phyloP scores from a whole-genome alignment of 2,113 vertebrate species.

The Ardeotis arabs region DNA sequence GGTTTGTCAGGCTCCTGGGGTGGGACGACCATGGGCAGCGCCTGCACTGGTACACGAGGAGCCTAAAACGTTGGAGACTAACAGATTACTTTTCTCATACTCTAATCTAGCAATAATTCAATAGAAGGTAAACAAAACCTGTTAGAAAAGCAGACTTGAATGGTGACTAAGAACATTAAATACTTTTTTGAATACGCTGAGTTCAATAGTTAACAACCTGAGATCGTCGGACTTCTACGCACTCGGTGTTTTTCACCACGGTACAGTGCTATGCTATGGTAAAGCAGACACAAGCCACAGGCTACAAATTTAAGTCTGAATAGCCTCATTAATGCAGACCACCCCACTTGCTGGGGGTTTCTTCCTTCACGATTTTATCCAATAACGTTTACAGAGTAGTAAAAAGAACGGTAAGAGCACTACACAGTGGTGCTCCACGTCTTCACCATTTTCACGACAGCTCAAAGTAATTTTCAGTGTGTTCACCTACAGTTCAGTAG shows the following conservation, averaged over 20 bases:
- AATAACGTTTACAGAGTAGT: background rate
- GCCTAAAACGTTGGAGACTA: conserved; percentile 79
- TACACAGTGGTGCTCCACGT: background rate
- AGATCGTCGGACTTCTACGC: background rate
- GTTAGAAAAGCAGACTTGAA: background rate
- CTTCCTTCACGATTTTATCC: rapidly evolving
- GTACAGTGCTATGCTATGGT: background rate
- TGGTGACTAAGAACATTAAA: background rate
- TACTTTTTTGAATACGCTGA: rapidly evolving
- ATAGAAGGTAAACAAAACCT: conserved; percentile 24
- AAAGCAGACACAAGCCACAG: background rate
- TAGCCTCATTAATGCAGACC: background rate
- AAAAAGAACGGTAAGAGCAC: background rate
- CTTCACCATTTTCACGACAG: background rate
- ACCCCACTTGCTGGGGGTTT: background rate
- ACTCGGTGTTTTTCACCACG: background rate
- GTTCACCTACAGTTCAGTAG: background rate
- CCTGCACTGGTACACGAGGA: conserved; percentile 98
- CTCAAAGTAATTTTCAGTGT: background rate
- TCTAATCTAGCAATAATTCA: background rate
- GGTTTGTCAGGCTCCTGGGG: conserved; percentile 98
- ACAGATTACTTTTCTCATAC: conserved; percentile 51
- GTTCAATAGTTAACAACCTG: background rate
- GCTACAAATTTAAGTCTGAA: background rate
- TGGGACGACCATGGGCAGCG: conserved; percentile 98